Conservation (phyloP, 2,888 invertebrate species). For the Antheraea assamensis region DNA sequence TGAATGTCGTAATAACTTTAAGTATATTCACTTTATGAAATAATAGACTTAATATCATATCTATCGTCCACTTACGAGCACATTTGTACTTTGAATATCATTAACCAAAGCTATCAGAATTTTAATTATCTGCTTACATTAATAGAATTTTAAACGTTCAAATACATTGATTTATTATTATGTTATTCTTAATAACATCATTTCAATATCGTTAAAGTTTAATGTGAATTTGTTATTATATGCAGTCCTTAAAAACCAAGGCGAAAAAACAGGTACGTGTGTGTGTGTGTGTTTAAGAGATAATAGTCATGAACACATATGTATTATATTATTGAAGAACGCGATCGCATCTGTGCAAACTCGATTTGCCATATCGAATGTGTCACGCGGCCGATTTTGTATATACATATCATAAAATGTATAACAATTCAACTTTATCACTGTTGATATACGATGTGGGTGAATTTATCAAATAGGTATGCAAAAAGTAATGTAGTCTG, state of each 20-base stretch:
- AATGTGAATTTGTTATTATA: not conserved
- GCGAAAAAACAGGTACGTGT: not conserved
- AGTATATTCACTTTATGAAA: not conserved
- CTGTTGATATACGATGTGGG: conserved; percentile 8
- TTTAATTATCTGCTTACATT: not conserved
- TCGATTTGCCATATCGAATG: conserved; percentile 7
- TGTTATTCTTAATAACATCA: not conserved
- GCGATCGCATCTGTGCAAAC: conserved; percentile 18
- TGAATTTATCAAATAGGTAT: conserved; percentile 7
- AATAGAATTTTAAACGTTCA: not conserved
- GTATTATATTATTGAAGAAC: conserved; percentile 4
- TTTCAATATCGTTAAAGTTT: too few relatives aligned
- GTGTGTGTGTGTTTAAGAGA: not conserved
- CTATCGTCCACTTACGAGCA: not conserved
- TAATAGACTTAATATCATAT: not conserved
- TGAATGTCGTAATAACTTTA: not conserved
- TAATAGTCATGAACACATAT: conserved; percentile 4
- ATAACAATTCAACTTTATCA: conserved; percentile 25
- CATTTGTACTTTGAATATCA: not conserved
- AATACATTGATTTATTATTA: not conserved
- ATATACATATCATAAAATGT: conserved; percentile 29
- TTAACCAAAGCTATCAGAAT: not conserved
- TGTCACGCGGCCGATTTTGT: conserved; percentile 11
- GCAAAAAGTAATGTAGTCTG: not conserved
- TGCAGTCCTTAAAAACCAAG: not conserved